Percentiles rank a stretch among this genome's conserved stretches.
These are phyloP conservation scores for Tragelaphus buxtoni DNA, from an alignment of 2,113 vertebrate genomes.

Conservation along the genomic window DNA sequence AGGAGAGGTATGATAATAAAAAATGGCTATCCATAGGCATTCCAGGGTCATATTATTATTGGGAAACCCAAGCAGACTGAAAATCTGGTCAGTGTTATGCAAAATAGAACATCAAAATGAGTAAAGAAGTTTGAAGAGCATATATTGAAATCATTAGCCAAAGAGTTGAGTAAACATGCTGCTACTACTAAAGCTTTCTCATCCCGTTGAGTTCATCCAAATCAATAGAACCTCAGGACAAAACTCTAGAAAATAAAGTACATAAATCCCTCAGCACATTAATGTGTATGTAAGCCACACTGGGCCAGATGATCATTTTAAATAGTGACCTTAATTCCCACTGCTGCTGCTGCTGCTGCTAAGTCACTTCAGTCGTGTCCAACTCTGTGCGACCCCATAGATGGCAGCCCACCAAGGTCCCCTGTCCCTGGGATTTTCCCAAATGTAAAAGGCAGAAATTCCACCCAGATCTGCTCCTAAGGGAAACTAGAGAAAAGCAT, in stretches of 20 bases:
- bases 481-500: not conserved
- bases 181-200: not conserved
- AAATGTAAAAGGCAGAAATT: not conserved
- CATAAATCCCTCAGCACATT: not conserved
- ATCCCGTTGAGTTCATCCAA: not conserved
- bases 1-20: not conserved
- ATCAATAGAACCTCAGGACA: not conserved
- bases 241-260: not conserved
- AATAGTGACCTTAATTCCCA: not conserved
- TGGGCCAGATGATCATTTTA: not conserved
- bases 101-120: not conserved
- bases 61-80: not conserved
- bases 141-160: not conserved
- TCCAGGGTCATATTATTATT: not conserved
- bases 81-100: not conserved
- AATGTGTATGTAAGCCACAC: not conserved
- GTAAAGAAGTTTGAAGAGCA: not conserved
- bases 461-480: not conserved
- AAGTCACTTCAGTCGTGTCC: no score
- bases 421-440: no score
- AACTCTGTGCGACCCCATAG: no score
- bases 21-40: not conserved
- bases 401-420: no score
- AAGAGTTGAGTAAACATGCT: not conserved
- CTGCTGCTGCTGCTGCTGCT: not conserved